phyloP scores from a whole-genome alignment of 2,797 vertebrate genomes.

The Trachurus trachurus region DNA sequence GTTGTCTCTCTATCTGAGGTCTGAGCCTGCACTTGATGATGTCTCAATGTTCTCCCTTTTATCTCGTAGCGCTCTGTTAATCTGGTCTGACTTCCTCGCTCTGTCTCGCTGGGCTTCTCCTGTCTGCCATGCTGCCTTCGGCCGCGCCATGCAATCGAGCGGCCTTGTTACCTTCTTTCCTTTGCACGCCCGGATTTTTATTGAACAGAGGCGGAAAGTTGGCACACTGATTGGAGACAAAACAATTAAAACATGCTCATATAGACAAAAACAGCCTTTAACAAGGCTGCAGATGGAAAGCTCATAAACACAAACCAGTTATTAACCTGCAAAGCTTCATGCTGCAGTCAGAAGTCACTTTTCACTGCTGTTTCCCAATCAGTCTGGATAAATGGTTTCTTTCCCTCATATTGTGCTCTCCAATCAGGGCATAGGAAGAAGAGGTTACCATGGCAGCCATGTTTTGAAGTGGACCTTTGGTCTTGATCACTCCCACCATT shows the following conservation, averaged over 20 bases:
- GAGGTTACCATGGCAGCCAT: constrained; percentile 69
- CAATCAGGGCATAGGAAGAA: constrained; percentile 39
- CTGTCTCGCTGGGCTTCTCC: constrained; percentile 53
- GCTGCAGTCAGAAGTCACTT: background rate
- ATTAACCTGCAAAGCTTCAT: background rate
- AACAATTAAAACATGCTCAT: background rate
- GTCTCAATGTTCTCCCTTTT: constrained; percentile 76
- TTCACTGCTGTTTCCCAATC: background rate
- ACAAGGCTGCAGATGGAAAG: background rate
- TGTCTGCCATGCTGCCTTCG: constrained; percentile 69
- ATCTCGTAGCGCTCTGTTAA: constrained; percentile 70
- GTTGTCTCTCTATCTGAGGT: constrained; percentile 71
- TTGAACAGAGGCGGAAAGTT: background rate
- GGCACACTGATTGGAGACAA: constrained; percentile 9
- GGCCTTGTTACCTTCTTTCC: constrained; percentile 33
- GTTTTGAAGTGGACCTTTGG: constrained; percentile 41
- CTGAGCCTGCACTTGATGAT: constrained; percentile 72
- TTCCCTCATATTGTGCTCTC: constrained; percentile 17
- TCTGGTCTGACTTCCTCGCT: constrained; percentile 65
- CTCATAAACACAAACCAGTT: background rate
- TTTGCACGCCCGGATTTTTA: constrained; percentile 13
- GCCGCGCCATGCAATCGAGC: constrained; percentile 4
- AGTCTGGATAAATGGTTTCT: constrained; percentile 20
- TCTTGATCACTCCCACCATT: constrained; percentile 41
- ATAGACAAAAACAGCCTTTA: background rate